A percentile compares a stretch with the other conserved stretches of the same genome.
These are phyloP conservation scores for Somateria mollissima DNA, from an alignment of 2,797 vertebrate species.

Conservation along the genomic window DNA sequence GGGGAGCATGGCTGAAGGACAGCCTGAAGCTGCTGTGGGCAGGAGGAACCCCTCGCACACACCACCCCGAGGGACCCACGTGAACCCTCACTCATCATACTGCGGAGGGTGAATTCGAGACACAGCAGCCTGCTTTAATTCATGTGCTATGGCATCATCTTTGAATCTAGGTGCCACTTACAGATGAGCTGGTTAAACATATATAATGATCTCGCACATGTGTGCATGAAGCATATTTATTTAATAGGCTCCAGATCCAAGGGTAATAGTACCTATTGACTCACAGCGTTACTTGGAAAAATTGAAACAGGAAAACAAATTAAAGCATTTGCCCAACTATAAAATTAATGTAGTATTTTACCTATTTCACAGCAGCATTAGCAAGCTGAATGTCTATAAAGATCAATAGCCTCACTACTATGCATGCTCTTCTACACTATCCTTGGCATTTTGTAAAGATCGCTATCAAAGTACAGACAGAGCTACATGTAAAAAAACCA, in stretches of 20 bases:
- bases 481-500: not conserved
- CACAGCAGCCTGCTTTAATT: not conserved
- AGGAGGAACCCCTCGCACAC: not conserved
- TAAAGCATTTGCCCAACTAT: not conserved
- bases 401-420: not conserved
- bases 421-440: not conserved
- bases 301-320: not conserved
- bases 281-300: not conserved
- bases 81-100: not conserved
- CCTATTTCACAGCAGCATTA: conserved; percentile 69
- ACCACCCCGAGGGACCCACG: accelerated
- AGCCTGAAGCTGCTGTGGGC: not conserved
- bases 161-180: not conserved
- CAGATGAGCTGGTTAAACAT: not conserved
- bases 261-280: not conserved
- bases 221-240: not conserved
- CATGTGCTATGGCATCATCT: not conserved
- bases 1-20: not conserved
- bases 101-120: accelerated
- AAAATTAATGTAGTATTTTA: conserved; percentile 41
- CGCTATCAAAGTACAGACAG: not conserved
- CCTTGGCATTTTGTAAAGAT: not conserved
- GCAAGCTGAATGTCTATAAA: not conserved
- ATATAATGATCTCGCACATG: not conserved
- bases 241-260: not conserved